These are phyloP conservation scores for Eira barbara DNA, from an alignment of 2,113 vertebrate genomes.

Conservation along the genomic window DNA sequence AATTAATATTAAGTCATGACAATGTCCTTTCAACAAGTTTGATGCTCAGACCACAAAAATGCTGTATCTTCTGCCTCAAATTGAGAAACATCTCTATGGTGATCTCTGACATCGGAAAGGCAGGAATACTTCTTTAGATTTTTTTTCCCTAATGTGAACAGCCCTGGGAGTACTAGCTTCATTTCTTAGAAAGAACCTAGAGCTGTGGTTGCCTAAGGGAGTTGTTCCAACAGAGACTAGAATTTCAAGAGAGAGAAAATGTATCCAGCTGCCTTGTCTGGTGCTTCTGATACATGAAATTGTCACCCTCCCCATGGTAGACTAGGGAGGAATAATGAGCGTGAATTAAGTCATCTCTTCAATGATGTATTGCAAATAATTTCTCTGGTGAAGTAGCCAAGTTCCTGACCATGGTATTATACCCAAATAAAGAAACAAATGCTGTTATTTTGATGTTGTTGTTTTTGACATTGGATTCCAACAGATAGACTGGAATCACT, in stretches of 20 bases:
- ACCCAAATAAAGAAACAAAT: conserved; percentile 9
- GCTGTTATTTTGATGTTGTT: background rate
- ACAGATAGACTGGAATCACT: background rate
- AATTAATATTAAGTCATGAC: background rate
- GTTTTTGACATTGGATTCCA: background rate
- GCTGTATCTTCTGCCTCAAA: background rate
- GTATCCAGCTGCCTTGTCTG: background rate
- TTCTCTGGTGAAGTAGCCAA: background rate
- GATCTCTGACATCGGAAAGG: background rate
- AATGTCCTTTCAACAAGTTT: background rate
- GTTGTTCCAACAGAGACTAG: background rate
- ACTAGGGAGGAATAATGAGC: background rate
- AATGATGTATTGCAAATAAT: background rate
- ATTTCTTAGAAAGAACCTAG: conserved; percentile 3
- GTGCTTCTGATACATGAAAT: background rate
- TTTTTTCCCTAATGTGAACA: background rate
- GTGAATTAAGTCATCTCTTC: background rate
- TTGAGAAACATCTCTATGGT: background rate
- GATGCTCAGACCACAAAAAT: background rate
- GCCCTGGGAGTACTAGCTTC: background rate
- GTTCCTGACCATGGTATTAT: background rate
- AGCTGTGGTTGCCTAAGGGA: background rate
- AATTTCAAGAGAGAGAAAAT: conserved; percentile 21
- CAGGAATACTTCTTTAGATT: background rate
- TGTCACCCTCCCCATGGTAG: background rate